Base-by-base conservation (phyloP, 2,888 invertebrate species). In the Saturnia japonica region DNA sequence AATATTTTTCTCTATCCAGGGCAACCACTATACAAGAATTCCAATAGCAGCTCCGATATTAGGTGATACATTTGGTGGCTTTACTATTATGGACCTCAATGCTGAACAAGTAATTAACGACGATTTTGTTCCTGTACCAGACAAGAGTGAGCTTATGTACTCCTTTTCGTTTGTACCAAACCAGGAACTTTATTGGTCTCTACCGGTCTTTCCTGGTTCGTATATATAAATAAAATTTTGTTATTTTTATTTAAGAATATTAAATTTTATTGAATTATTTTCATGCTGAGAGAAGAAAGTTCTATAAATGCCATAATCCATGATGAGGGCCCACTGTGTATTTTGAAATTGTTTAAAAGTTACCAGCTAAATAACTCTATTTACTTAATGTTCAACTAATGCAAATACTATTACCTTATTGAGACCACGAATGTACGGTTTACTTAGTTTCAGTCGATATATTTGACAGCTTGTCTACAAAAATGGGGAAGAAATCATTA, bases 151-250 rank as follows among this genome's bases (percentile, higher is more conserved):
- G 74, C 87, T 94, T 0, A 85, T 82, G 80, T 93, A 93, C 73
- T 78, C 84, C n/a, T 91, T 92, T 82, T 69, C 77, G 0, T 86
- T 77, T 77, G 80, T 80, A n/a, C 88, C 91, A 11, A 75, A 78
- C 25, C 79, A 78, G 14, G 88, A 91, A 12, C 81, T 91, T 7
- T 94, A 87, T 76, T 94, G 94, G 94, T 94, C 94, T 0, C 73
- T 94, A 22, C 93, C 94, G 1, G 83, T 85, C 14, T 89, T 93
- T 80, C 88, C 92, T 77, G 93, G 93, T 93, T 80, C 72, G 78
- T 73, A 43, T 28, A 14, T 14, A 25, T 25, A 25, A 1, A 54
- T n/a, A n/a, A n/a, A n/a, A n/a, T 51, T 19, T 51, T 51, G 12
- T 57, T 25, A 9, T 51, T 7, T n/a, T 47, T 47, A 19, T 11